These are phyloP conservation scores for Achlya flavicornis DNA, from an alignment of 2,888 invertebrate genomes.

Conservation along the genomic window DNA sequence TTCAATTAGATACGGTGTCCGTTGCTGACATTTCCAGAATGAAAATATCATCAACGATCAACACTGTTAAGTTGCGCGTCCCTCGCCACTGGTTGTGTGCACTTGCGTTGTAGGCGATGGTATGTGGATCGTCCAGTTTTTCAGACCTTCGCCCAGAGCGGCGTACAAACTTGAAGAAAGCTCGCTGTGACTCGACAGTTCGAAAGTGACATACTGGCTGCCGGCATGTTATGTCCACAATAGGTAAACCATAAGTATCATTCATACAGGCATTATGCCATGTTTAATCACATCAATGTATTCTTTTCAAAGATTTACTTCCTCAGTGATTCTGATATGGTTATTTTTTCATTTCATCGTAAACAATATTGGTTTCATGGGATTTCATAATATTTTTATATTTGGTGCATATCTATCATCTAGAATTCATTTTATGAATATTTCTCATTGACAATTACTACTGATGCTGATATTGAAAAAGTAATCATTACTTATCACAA, in stretches of 20 bases:
- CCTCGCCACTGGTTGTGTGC: constrained; percentile 74
- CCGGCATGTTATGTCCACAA: constrained; percentile 77
- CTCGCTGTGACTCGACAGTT: constrained; percentile 75
- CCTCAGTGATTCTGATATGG: constrained; percentile 57
- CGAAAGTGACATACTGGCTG: constrained; percentile 77
- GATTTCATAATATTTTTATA: neutral
- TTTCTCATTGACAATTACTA: neutral
- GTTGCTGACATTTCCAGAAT: constrained; percentile 80
- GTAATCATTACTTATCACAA: constrained; percentile 55
- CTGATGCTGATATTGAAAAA: constrained; percentile 37
- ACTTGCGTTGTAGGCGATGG: constrained; percentile 81
- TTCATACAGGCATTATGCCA: constrained; percentile 78
- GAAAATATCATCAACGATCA: constrained; percentile 78
- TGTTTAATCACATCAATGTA: constrained; percentile 63
- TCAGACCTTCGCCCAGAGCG: constrained; percentile 82
- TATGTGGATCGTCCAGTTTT: constrained; percentile 84
- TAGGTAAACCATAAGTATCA: constrained; percentile 84
- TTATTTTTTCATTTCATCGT: constrained; percentile 64
- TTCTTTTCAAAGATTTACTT: constrained; percentile 37
- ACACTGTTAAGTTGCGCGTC: constrained; percentile 69
- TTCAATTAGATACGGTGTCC: constrained; percentile 74
- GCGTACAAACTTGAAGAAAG: constrained; percentile 75
- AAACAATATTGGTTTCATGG: constrained; percentile 20
- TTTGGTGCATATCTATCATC: neutral
- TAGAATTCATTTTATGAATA: neutral